These are phyloP conservation scores for Eupithecia dodoneata DNA, from an alignment of 2,888 invertebrate genomes.

Conservation along the genomic window DNA sequence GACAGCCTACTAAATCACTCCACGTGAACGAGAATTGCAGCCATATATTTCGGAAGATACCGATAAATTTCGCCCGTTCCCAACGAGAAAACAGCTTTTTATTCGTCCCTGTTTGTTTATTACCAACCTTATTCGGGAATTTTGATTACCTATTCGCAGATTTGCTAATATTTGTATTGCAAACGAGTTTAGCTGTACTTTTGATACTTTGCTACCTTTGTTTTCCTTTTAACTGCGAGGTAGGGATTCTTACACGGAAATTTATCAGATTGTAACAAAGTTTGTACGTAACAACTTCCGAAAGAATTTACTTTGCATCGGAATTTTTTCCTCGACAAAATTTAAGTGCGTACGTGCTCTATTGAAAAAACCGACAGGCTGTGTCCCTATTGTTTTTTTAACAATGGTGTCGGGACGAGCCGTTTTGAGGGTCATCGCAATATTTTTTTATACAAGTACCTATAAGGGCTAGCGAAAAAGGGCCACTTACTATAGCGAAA, in stretches of 20 bases:
- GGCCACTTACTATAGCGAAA: not conserved
- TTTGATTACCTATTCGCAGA: conserved; percentile 37
- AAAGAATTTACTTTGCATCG: conserved; percentile 34
- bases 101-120: conserved; percentile 68
- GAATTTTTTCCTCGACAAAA: conserved; percentile 41
- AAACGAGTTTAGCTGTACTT: conserved; percentile 42
- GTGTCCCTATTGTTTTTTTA: conserved; percentile 5
- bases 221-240: conserved; percentile 35
- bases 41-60: conserved; percentile 69
- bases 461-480: not conserved
- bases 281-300: conserved; percentile 7
- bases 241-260: not conserved
- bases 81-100: conserved; percentile 71
- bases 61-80: conserved; percentile 70
- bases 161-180: conserved; percentile 50
- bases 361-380: conserved; percentile 2
- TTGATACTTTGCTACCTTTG: conserved; percentile 36
- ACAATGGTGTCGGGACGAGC: not conserved
- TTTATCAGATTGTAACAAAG: conserved; percentile 1
- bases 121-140: conserved; percentile 66
- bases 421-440: not conserved
- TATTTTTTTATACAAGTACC: not conserved
- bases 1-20: conserved; percentile 69
- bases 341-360: conserved; percentile 26
- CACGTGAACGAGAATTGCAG: conserved; percentile 62